Base-by-base conservation (phyloP, 2,888 invertebrate genomes). In the Folsomia candida region DNA sequence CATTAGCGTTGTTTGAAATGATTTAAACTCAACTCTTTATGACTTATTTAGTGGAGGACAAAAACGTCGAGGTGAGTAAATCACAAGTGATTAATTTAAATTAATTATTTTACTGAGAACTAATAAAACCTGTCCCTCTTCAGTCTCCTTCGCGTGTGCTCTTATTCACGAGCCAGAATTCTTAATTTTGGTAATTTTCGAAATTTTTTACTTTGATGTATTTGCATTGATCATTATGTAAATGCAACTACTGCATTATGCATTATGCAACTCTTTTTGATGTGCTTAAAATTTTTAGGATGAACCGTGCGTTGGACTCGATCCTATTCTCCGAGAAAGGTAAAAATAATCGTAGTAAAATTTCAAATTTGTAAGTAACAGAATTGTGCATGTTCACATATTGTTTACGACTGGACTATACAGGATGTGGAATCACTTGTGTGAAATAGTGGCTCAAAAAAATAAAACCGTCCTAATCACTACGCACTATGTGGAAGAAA, bases 401-500 rank as follows among this genome's bases (percentile, higher is more conserved):
- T n/a, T n/a, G n/a, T 47, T 47, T 47, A 47, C 18, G 47, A 47
- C 18, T 47, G 9, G 47, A 18, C 18, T 47, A 37, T 37, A 64
- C 22, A 76, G 93, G 83, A 96, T 96, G 83, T 96, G 96, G 96
- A 93, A 92, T 81, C 94, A 96, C 83, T 86, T 96, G 82, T 91
- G 94, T 71, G 89, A 92, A 82, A 92, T 96, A 82, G 93, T 94
- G 80, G 91, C 91, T 85, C 90, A 91, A 75, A 91, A 92, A 54
- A 90, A 92, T 83, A 95, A 93, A 84, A 96, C 96, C 24, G 95
- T 96, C 79, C 93, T 96, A 70, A 93, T 96, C 70, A 96, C 96
- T 78, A 92, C 96, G 82, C 93, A 97, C 88, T 97, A 97, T 82
- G 94, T 96, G 74, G 96, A 97, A 83, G 96, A 97, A 85, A 95